Evolutionary conservation across 1,140 invertebrate species (phyloP), one percentile per base, ranked within the genome.

Genomic region (Schlechtendalia chinensis): DNA sequence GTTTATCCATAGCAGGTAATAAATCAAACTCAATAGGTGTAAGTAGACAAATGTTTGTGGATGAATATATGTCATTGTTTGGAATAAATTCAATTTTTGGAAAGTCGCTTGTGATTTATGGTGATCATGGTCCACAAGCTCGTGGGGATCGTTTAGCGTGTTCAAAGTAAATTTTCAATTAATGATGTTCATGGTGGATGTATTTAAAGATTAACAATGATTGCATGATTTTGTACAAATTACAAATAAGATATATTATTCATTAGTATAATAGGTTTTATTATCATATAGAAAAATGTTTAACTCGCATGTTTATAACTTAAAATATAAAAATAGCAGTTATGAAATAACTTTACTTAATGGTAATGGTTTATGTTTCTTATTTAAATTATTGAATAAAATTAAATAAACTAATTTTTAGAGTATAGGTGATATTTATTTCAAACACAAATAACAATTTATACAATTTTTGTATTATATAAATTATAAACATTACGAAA

Each of bases 91-190:
- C 89, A 72, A 90, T 97, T 82, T 84, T 97, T 82, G 93, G 93
- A 19, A 92, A 91, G 84, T 95, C 95, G 22, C 85, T 98, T 47
- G 93, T 97, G 0, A 90, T 98, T 59, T 95, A 94, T 83, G 95
- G 95, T 86, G 94, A 96, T 84, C 88, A 92, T 84, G 93, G 93
- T 5, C 95, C 95, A 1, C 90, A 92, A 82, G 94, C 94, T 0
- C 87, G 95, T 81, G 95, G 94, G 16, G 93, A 95, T 85, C 86
- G 95, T 83, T 87, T 98, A 83, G 94, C 94, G 0, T 98, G 96
- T 86, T 92, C 94, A 22, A 89, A 90, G 94, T 95, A 87, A 89
- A 84, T 85, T 58, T 39, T 32, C 5, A 54, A 53, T 54, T 54
- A 27, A n/a, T 19, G 5, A 54, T 19, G 8, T 29, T 54, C 12